Evolutionary conservation across 2,797 vertebrate genomes (phyloP), one percentile per base, ranked within the genome.

Genomic region (Dermochelys coriacea): DNA sequence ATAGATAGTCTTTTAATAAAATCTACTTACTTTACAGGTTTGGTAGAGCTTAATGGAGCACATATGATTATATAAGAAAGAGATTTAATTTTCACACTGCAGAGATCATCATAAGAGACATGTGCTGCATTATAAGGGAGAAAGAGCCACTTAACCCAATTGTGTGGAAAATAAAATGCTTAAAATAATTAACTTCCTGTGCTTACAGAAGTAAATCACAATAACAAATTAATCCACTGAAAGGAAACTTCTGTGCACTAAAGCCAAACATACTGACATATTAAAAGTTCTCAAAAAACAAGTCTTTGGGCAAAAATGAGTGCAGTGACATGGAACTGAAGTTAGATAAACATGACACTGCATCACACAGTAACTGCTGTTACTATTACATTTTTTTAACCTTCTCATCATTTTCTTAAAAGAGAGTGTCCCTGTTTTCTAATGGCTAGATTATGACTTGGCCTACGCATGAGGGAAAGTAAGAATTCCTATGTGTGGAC

Each of bases 151-250:
- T 89, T 85, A 90, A 21, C 49, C 15, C 15, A 77, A 74, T 45
- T 12, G 23, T 83, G 84, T 87, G 54, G 49, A 79, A 86, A 90
- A 89, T 34, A 47, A 96, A 89, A 91, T 85, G 49, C 77, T 82
- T 80, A 55, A 79, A 93, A 64, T 94, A 61, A 47, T 91, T 21
- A 94, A 79, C 95, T 96, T 95, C 84, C 75, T 94, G 61, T n/a
- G 79, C n/a, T 85, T 23, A 68, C 85, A 91, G 90, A 86, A 71
- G 75, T 68, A 77, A 59, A 88, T 83, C 59, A 84, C 12, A 91
- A 41, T 88, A 90, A 75, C 74, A 96, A 93, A 85, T 68, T 86
- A 34, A 47, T 80, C 55, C 88, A 88, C 52, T 91, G 41, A 81
- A 92, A 88, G 25, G 27, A 59, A 57, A 5, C 27, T 75, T 45